phyloP scores from a whole-genome alignment of 1,140 invertebrate species.

The Mylabris phalerata region DNA sequence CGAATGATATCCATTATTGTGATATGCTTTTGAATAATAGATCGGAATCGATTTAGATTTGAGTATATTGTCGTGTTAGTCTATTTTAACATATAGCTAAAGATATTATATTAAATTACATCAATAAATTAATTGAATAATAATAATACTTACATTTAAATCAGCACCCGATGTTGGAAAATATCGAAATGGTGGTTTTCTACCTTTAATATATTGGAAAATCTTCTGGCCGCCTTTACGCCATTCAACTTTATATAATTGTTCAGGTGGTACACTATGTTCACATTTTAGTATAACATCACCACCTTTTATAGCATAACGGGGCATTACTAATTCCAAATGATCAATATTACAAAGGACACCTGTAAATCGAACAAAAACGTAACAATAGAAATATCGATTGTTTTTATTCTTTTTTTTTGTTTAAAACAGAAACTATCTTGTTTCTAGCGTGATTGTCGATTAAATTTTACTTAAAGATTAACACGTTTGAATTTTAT shows the following conservation, averaged over 20 bases:
- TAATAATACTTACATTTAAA: conserved; percentile 58
- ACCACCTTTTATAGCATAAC: conserved; percentile 37
- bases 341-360: conserved; percentile 34
- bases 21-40: too few relatives aligned
- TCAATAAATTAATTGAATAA: too few relatives aligned
- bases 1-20: too few relatives aligned
- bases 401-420: neutral
- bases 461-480: too few relatives aligned
- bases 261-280: conserved; percentile 55
- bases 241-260: conserved; percentile 67
- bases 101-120: too few relatives aligned
- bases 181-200: conserved; percentile 63
- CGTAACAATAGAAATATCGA: neutral
- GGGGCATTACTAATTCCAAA: conserved; percentile 39
- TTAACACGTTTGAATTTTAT: too few relatives aligned
- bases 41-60: too few relatives aligned
- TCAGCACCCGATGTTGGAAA: conserved; percentile 59
- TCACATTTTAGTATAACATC: conserved; percentile 52
- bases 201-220: conserved; percentile 69
- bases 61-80: too few relatives aligned
- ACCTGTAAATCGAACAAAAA: conserved; percentile 29
- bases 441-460: too few relatives aligned
- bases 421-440: too few relatives aligned
- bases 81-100: too few relatives aligned
- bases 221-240: conserved; percentile 66